Evolutionary conservation across 1,140 invertebrate genomes (phyloP), one percentile per base, ranked within the genome.

Genomic region (Monomorium pharaonis): DNA sequence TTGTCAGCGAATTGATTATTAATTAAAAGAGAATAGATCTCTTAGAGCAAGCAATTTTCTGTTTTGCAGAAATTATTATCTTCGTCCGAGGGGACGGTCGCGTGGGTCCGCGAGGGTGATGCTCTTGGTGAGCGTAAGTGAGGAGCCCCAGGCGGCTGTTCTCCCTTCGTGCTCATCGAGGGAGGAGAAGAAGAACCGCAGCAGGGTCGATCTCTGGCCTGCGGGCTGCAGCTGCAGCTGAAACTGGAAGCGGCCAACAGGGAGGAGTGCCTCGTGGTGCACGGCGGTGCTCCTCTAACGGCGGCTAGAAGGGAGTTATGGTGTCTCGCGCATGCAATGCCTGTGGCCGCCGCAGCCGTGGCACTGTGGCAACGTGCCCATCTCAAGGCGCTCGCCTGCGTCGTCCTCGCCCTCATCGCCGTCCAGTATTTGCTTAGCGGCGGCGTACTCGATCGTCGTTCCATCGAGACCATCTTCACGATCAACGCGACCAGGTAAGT

Each of bases 381-480:
- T 91, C 89, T 95, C 85, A 95, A 95, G 91, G 88, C 92, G 83
- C 93, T 95, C 85, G 92, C 91, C 72, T 94, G 94, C 85, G 83
- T 95, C 84, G 94, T 95, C 56, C 92, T 95, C 33, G 92, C 92
- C 16, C 92, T 95, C 9, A 94, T 95, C 75, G 92, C 92, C 60
- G 91, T 95, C n/a, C 95, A 95, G 89, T 95, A 95, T 91, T 90
- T 95, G 65, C 92, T 95, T 89, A 95, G 93, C 88, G 93, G 93
- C 88, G 93, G 94, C 47, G 93, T 94, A 69, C 88, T 95, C 84
- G 95, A 95, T 89, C 92, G 94, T 6, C 92, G 89, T 18, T 94
- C 94, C 21, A 93, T 95, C 86, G 95, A 95, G 88, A 95, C 94
- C 18, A 94, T 95, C 65, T 95, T 95, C 89, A 93, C 95, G 42